Base-by-base conservation (phyloP, 2,113 vertebrate genomes). In the Aplodontia rufa region DNA sequence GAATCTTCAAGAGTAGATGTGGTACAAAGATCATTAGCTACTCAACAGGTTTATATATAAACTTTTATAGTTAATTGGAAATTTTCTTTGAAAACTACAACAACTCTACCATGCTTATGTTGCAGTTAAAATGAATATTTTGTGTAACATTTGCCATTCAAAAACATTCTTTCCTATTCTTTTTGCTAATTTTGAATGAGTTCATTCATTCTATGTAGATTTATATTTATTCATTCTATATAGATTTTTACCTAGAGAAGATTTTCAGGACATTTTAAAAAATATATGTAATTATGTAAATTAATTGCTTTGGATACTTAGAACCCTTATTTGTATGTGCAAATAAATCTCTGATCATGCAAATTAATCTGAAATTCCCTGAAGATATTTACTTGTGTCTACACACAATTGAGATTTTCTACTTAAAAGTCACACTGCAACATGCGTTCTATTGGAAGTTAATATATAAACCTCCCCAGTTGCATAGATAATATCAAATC, bases 271-370 rank as follows among this genome's bases (percentile, higher is more conserved):
- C 8, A 35, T 72, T 20, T 20, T 84, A 90, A 45, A 60, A 93
- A 80, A 8, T 72, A 84, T 53, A n/a, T 68, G 20, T 95, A 42
- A 93, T 96, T 96, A 93, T 80, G 53, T 53, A 86, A 83, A 64
- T 84, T 87, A 83, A 90, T 88, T 85, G 35, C 81, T 14, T 51
- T 89, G 74, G 84, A 13, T 90, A 60, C 53, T 78, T 89, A 93
- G 85, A 97, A 76, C 79, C 74, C 47, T 87, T 78, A 95, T 95
- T 95, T 97, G 30, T 92, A 26, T 69, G 88, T 91, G 66, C n/a
- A 95, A 93, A 95, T 78, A 81, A 30, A 89, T 20, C 8, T 26
- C 47, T 93, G 62, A 45, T 82, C 17, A 72, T 89, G 68, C 26
- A 89, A 95, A 86, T 40, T 3, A 32, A 58, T 60, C 47, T 90